Percentiles rank a stretch among this genome's conserved stretches.
Conservation (phyloP, 2,797 vertebrate species). For the Coccyzus lansbergi region DNA sequence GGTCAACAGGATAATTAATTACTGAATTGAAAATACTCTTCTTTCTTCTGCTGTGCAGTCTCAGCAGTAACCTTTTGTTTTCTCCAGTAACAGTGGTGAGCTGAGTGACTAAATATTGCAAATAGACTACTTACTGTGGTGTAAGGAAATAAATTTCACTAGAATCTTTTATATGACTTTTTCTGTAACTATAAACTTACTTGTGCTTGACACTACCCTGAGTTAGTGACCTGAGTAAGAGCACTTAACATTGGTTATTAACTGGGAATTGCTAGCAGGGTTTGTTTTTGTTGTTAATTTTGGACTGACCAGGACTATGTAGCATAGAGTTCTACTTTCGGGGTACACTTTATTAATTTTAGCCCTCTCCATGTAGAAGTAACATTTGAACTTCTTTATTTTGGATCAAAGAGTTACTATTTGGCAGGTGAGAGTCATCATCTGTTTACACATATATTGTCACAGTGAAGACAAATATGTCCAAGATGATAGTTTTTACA, state of each 20-base stretch:
- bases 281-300: not conserved
- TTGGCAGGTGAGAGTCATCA: not conserved
- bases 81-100: fast-evolving
- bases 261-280: not conserved
- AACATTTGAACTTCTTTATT: not conserved
- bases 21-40: not conserved
- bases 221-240: not conserved
- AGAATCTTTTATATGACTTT: not conserved
- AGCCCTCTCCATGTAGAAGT: not conserved
- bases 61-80: not conserved
- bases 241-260: not conserved
- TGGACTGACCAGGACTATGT: not conserved
- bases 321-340: not conserved
- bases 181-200: not conserved
- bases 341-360: not conserved
- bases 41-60: not conserved
- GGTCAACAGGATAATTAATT: not conserved
- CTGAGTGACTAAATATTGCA: not conserved
- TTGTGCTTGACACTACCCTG: not conserved
- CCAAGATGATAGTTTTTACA: not conserved
- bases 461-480: not conserved
- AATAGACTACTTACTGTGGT: not conserved
- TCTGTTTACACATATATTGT: not conserved
- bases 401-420: not conserved
- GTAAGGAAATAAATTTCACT: not conserved